A percentile compares a stretch with the other conserved stretches of the same genome.
Conservation (phyloP, 2,797 vertebrate species). For the Neosilurus hyrtlii region DNA sequence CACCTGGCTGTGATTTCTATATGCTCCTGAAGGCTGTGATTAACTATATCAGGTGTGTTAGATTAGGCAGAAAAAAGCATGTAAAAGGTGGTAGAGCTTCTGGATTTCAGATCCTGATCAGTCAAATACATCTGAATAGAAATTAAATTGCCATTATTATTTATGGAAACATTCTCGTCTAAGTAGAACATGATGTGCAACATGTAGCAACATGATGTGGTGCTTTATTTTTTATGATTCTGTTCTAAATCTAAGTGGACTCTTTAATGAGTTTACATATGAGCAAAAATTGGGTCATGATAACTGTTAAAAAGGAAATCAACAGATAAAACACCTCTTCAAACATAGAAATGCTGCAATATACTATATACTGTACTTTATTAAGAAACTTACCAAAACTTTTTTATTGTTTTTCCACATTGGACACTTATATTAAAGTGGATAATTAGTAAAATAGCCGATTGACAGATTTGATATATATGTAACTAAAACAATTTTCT, state of each 20-base stretch:
- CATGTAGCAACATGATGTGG: background rate
- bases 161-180: background rate
- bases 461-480: background rate
- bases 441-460: background rate
- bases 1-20: conserved; percentile 15
- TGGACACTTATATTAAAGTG: background rate
- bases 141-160: conserved; percentile 16
- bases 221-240: background rate
- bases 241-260: conserved; percentile 1
- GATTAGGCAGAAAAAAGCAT: conserved; percentile 12
- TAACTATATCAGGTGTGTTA: conserved; percentile 28
- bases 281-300: background rate
- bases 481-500: background rate
- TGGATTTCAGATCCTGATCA: background rate
- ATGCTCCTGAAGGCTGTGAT: conserved; percentile 15
- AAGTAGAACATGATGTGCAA: background rate
- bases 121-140: conserved; percentile 1
- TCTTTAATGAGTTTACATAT: conserved; percentile 1
- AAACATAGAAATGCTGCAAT: background rate
- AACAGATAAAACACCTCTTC: background rate
- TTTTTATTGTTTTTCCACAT: background rate
- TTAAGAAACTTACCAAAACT: background rate
- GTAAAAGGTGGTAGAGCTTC: background rate
- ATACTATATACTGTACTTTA: background rate
- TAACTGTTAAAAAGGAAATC: background rate